A percentile compares a stretch with the other conserved stretches of the same genome.
Evolutionary conservation across 2,797 vertebrate genomes (phyloP).

Genomic region (Acropternis orthonyx): DNA sequence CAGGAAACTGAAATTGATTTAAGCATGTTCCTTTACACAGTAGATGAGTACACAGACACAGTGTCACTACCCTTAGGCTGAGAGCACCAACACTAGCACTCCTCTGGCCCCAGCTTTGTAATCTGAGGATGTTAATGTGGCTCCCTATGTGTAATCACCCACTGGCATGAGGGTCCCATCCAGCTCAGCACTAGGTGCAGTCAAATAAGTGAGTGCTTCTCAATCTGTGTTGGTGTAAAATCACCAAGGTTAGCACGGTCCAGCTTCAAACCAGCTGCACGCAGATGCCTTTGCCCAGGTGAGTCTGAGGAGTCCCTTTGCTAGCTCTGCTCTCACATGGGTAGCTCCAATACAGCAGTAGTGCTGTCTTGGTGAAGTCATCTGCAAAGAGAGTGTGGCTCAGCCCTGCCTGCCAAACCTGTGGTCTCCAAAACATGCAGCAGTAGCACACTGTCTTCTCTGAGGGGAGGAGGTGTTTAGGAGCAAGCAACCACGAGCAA

Average conservation of each 20-base stretch:
- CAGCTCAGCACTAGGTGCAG: neutral
- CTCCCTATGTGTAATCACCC: fast-evolving
- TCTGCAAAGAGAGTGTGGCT: neutral
- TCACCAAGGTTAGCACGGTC: neutral
- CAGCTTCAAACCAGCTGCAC: neutral
- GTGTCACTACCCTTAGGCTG: neutral
- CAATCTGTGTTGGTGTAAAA: neutral
- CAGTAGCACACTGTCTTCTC: neutral
- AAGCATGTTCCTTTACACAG: neutral
- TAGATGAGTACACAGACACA: neutral
- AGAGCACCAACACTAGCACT: neutral
- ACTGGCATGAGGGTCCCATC: neutral
- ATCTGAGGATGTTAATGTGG: neutral
- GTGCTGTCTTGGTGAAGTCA: neutral
- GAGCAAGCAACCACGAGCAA: neutral
- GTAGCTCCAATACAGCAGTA: neutral
- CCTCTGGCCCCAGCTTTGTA: neutral
- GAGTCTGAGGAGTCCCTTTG: neutral
- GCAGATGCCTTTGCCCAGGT: fast-evolving
- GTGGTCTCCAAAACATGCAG: neutral
- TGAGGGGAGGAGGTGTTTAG: neutral
- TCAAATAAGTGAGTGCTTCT: neutral
- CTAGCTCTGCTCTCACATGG: neutral
- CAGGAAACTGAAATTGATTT: neutral
- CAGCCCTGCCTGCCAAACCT: neutral